These are phyloP conservation scores for Myzus persicae DNA, from an alignment of 1,140 invertebrate genomes.

Conservation along the genomic window DNA sequence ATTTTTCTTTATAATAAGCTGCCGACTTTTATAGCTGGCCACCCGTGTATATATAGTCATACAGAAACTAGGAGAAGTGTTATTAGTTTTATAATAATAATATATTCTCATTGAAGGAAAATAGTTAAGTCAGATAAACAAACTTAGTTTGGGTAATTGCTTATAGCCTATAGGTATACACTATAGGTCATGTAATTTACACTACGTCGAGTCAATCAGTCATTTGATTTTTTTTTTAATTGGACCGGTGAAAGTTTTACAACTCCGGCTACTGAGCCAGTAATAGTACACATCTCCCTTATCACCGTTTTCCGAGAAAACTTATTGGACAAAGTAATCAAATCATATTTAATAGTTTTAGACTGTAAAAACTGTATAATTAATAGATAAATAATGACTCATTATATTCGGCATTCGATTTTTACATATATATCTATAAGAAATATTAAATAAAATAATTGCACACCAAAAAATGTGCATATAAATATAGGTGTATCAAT, in stretches of 20 bases:
- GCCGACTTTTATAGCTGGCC: too few species aligned
- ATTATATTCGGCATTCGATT: background rate
- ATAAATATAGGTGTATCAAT: background rate
- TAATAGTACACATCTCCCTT: background rate
- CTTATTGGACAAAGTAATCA: background rate
- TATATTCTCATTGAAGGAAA: background rate
- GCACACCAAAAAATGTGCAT: too few species aligned
- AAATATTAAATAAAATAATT: background rate
- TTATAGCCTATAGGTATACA: background rate
- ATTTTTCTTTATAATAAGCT: too few species aligned
- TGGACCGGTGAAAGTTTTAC: background rate
- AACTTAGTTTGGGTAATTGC: background rate
- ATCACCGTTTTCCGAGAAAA: background rate
- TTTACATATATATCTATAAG: background rate
- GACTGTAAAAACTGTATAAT: background rate
- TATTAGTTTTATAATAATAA: background rate
- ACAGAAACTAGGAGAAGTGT: background rate
- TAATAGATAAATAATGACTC: background rate
- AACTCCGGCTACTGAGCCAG: background rate
- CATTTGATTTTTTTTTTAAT: background rate
- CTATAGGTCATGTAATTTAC: background rate
- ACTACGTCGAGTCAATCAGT: background rate
- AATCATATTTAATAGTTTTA: background rate
- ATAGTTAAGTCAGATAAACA: background rate
- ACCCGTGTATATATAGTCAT: too few species aligned